Base-by-base conservation (phyloP, 2,888 invertebrate species). In the Eilema griseolum region DNA sequence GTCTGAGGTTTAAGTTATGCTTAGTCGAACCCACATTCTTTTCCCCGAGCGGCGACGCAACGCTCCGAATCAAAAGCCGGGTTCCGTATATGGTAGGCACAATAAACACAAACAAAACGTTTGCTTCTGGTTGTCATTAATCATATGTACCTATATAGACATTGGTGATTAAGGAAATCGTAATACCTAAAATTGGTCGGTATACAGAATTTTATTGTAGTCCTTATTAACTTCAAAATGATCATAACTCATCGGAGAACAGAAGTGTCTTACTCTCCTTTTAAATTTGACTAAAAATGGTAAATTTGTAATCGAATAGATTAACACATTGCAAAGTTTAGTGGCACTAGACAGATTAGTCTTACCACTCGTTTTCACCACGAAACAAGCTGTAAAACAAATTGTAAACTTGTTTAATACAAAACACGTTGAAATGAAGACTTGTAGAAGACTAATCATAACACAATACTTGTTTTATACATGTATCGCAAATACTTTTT, bases 1-100 rank as follows among this genome's bases (percentile, higher is more conserved):
- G 60, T 60, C 70, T 72, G 71, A 73, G 71, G 77, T 63, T 59
- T 66, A n/a, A 62, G 26, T 52, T 37, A 65, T 56, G 61, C 26
- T 62, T 24, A 63, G 57, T 20, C 10, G n/a, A n/a, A 52, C n/a
- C n/a, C n/a, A 52, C 10, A 46, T n/a, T n/a, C n/a, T 52, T 52
- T 10, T 52, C n/a, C 20, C n/a, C 20, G n/a, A 52, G 20, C 46
- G 5, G 20, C 46, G 5, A 52, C n/a, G n/a, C 52, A 1, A n/a
- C n/a, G 5, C 20, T 1, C n/a, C n/a, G 8, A 52, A n/a, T 52
- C 20, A 46, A 46, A 46, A 52, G 2, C 52, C 52, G 10, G 52
- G 52, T n/a, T 20, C 52, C n/a, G 8, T 52, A 52, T 52, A 26
- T 20, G 26, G 33, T 11, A 33, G 37, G n/a, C 60, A 20, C 20